A percentile compares a stretch with the other conserved stretches of the same genome.
phyloP scores from a whole-genome alignment of 2,888 invertebrate genomes.

The Agapostemon virescens region DNA sequence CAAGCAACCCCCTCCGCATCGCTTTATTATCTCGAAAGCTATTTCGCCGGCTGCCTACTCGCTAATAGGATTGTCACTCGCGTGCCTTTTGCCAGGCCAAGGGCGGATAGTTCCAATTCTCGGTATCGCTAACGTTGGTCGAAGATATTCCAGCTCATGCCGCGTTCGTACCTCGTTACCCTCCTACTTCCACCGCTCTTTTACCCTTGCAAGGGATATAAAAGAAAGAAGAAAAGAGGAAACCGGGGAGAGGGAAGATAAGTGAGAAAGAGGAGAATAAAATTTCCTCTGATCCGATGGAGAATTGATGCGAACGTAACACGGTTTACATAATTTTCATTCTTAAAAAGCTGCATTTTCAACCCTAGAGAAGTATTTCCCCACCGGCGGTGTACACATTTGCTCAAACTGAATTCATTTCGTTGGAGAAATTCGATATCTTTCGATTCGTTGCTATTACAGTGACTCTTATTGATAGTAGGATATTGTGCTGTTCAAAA shows the following conservation, averaged over 20 bases:
- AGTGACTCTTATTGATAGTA: too few relatives aligned
- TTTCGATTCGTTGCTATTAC: not conserved
- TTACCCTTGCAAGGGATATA: constrained; percentile 29
- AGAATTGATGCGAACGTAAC: constrained; percentile 35
- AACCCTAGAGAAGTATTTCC: not conserved
- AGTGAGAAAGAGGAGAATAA: constrained; percentile 40
- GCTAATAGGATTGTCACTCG: constrained; percentile 70
- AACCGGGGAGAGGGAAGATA: constrained; percentile 18
- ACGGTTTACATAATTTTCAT: constrained; percentile 28
- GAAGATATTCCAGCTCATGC: constrained; percentile 60
- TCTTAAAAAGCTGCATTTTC: constrained; percentile 17
- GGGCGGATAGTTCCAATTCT: constrained; percentile 65
- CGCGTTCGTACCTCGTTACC: constrained; percentile 59
- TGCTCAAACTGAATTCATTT: not conserved
- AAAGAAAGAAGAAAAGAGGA: constrained; percentile 4
- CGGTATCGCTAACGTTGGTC: constrained; percentile 63
- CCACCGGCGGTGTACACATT: not conserved
- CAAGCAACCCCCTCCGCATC: constrained; percentile 56
- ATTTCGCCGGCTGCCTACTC: constrained; percentile 69
- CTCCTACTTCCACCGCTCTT: not conserved
- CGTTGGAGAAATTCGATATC: constrained; percentile 3
- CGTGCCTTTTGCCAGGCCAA: constrained; percentile 66
- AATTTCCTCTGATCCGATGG: constrained; percentile 35
- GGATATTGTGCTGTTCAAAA: too few relatives aligned
- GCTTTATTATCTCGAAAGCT: constrained; percentile 69